Base-by-base conservation (phyloP, 2,888 invertebrate genomes). In the Clivina fossor region DNA sequence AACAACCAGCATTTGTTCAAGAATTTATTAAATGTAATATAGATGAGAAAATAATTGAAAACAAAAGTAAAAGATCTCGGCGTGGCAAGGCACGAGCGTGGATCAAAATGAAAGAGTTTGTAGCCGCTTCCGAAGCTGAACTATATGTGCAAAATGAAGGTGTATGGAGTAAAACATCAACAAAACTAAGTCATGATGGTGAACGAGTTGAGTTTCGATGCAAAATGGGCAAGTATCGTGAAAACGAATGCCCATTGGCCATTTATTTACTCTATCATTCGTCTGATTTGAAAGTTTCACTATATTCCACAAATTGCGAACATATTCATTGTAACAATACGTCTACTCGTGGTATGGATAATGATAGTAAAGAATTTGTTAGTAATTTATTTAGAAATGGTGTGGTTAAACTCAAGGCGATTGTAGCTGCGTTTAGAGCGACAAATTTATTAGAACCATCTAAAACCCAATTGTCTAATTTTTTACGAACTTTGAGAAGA, bases 231-330 rank as follows among this genome's bases (percentile, higher is more conserved):
- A 48, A 48, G 20, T 48, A 35, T 48, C 20, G 48, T 9, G 22
- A 35, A 3, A n/a, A 35, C 8, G 35, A 48, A 13, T 48, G 48
- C 13, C 48, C 48, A 9, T 18, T 35, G 8, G 48, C 48, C 19
- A 48, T 48, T 16, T 48, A 48, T 48, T 35, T 48, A 19, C 15
- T 48, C 3, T 48, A 48, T 19, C 48, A 48, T 48, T 15, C 35
- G 1, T 15, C 5, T 30, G 24, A 18, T 51, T 9, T 19, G 63
- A 62, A 37, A 67, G 59, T 44, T 9, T 22, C 41, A n/a, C n/a
- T n/a, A n/a, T n/a, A n/a, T n/a, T n/a, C n/a, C n/a, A n/a, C n/a
- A n/a, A n/a, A n/a, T n/a, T n/a, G n/a, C n/a, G n/a, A n/a, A n/a
- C n/a, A n/a, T n/a, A n/a, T n/a, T n/a, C n/a, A n/a, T n/a, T n/a